A percentile compares a stretch with the other conserved stretches of the same genome.
These are phyloP conservation scores for Cheilosia scutellata DNA, from an alignment of 2,888 invertebrate species.

Conservation along the genomic window DNA sequence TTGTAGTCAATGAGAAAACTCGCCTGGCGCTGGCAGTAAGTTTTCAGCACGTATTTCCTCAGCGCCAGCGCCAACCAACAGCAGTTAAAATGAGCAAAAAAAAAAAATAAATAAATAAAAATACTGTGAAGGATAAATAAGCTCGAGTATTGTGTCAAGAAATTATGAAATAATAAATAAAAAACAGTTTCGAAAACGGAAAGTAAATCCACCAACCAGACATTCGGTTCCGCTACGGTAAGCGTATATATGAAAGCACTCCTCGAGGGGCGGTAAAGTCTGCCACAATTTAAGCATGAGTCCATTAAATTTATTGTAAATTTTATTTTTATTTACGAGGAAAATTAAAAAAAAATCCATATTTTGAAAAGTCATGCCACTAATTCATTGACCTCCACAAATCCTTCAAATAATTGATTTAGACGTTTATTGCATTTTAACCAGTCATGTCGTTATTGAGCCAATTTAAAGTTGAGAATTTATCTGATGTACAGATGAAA, in stretches of 20 bases:
- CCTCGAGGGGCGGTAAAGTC: not conserved
- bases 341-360: not conserved
- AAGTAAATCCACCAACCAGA: conserved; percentile 35
- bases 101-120: conserved; percentile 23
- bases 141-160: conserved; percentile 43
- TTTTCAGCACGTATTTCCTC: conserved; percentile 21
- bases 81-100: not conserved
- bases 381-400: conserved; percentile 44
- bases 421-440: conserved; percentile 55
- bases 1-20: not conserved
- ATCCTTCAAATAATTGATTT: conserved; percentile 59
- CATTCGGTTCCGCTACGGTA: conserved; percentile 27
- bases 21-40: conserved; percentile 31
- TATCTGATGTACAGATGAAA: conserved; percentile 39
- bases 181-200: conserved; percentile 7
- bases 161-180: conserved; percentile 68
- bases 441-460: conserved; percentile 32
- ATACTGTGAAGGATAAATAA: conserved; percentile 35
- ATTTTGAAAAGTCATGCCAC: conserved; percentile 9
- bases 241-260: conserved; percentile 1
- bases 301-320: conserved; percentile 31
- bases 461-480: conserved; percentile 22
- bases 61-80: not conserved
- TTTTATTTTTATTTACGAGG: conserved; percentile 30
- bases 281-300: not conserved